These are phyloP conservation scores for Procavia capensis DNA, from an alignment of 2,113 vertebrate species.

Conservation along the genomic window DNA sequence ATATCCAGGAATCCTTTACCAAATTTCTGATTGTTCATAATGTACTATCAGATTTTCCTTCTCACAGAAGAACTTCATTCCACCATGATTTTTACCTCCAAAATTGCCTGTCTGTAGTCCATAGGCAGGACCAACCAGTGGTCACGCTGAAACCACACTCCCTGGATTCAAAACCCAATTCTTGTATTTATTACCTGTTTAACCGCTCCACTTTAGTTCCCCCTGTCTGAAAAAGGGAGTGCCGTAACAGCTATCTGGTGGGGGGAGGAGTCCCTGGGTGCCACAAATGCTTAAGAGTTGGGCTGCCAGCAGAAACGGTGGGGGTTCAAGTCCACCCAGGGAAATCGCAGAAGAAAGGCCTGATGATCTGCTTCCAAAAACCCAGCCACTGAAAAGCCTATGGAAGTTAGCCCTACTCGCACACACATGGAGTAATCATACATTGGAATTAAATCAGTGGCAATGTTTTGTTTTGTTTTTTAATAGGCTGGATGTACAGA, in stretches of 20 bases:
- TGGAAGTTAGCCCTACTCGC: too few species aligned
- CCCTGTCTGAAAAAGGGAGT: background rate
- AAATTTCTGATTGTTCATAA: background rate
- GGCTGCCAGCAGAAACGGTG: background rate
- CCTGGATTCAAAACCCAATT: background rate
- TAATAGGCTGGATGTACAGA: background rate
- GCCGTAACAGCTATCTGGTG: background rate
- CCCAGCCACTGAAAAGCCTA: too few species aligned
- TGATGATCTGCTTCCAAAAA: background rate
- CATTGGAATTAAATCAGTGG: background rate
- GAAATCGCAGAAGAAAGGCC: background rate
- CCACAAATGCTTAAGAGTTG: background rate
- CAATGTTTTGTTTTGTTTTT: background rate
- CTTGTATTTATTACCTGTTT: background rate
- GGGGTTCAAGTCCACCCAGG: background rate
- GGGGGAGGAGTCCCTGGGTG: background rate
- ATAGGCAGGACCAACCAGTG: background rate
- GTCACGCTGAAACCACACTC: background rate
- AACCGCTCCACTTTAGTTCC: background rate
- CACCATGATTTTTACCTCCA: background rate
- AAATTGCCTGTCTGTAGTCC: background rate
- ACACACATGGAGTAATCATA: background rate
- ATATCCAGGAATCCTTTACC: background rate
- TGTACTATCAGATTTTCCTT: background rate
- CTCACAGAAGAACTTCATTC: background rate